Base-by-base conservation (phyloP, 2,888 invertebrate species). In the Clitarchus hookeri region DNA sequence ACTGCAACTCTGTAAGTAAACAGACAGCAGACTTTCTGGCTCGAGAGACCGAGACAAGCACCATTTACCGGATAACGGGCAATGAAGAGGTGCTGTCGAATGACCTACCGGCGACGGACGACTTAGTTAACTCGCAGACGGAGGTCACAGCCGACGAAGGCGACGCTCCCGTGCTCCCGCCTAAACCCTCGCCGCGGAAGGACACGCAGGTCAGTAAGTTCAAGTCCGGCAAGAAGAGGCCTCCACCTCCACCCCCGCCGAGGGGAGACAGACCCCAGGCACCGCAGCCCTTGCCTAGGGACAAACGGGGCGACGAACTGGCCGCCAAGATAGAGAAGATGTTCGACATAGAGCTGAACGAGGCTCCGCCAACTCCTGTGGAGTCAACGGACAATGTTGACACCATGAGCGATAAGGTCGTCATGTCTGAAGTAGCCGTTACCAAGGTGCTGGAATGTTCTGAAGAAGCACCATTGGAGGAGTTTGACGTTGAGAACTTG, bases 181-280 rank as follows among this genome's bases (percentile, higher is more conserved):
- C 92, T 0, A 92, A 91, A 87, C 92, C 92, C 0, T 88, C 90
- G 85, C 92, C 92, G 3, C 88, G 91, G 44, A 91, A 91, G 86
- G 92, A 92, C 16, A 48, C 85, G 9, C 84, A 84, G 78, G 65
- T 80, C 25, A 84, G 84, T 78, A 89, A 87, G 77, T 88, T 88
- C 65, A 89, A 88, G 85, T 89, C 89, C 36, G 89, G 89, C 12
- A 90, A 90, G 85, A 91, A 92, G 87, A 89, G 92, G 84, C 91
- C 91, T 12, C 92, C 92, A 0, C 91, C 91, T 0, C 92, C 92
- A 0, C 92, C 92, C 0, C 92, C 92, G 0, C 90, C 89, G 36
- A 87, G 89, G 44, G 84, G 89, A 88, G 84, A 87, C 88, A 89
- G 83, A 86, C 90, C 87, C 84, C 89, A 86, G 9, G 87, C 89